Base-by-base conservation (phyloP, 2,888 invertebrate species). In the Yponomeuta evonymella region DNA sequence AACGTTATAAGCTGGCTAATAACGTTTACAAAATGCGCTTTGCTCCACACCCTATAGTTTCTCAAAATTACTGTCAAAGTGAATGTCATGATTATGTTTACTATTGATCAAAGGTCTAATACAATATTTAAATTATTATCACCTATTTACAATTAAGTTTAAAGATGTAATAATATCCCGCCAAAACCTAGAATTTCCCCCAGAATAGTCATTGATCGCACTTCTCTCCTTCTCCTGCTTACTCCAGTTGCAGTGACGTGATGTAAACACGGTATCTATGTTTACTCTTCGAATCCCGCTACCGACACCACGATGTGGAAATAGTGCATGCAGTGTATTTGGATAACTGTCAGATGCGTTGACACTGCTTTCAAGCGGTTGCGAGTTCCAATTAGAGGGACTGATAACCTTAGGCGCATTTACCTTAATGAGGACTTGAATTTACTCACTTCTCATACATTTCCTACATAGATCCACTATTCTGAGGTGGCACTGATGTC, bases 341-440 rank as follows among this genome's bases (percentile, higher is more conserved):
- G 78, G 72, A 73, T 87, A 88, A 87, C 88, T 88, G 89, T 88
- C 83, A 80, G 77, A 76, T 72, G 73, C 76, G 76, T 79, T 83
- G 83, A 82, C 81, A 81, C 70, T 63, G 72, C 73, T 79, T 58
- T 33, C 70, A 62, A 15, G 51, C 51, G 63, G 70, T 62, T 63
- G 70, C 70, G 33, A 36, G 70, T 63, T 70, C 63, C 62, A 70
- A 70, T 70, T 70, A 63, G 33, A 70, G 68, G 51, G n/a, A 68
- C 68, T 30, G 65, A 30, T 33, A 30, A 29, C 29, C 58, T 68
- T 68, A 58, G 51, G 68, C 29, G 12, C 51, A 51, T 51, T 68
- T 68, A 68, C 30, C 48, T 11, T 68, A 68, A 68, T 68, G 51
- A 58, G 15, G 51, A 58, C 12, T 58, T 58, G 8, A 8, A 43